Percentiles rank a stretch among this genome's conserved stretches.
Conservation (phyloP, 2,888 invertebrate species). For the Hirtodrosophila trivittata region DNA sequence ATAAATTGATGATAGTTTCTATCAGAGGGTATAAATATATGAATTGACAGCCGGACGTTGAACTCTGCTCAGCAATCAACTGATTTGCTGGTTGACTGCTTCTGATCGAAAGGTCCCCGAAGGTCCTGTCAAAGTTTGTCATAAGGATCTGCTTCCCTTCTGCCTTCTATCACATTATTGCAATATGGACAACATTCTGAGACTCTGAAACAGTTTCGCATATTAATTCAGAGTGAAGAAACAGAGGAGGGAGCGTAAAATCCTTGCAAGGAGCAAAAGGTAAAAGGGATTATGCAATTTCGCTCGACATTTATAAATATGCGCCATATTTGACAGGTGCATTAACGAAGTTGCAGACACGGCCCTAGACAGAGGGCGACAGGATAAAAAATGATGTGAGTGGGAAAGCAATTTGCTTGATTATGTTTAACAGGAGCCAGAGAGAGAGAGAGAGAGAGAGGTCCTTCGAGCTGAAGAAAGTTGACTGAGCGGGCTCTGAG, state of each 20-base stretch:
- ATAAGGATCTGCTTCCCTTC: no score
- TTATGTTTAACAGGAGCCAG: slow-evolving; percentile 71
- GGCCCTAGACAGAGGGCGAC: slow-evolving; percentile 19
- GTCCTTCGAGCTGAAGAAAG: not conserved
- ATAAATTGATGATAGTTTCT: slow-evolving; percentile 12
- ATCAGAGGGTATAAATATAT: slow-evolving; percentile 27
- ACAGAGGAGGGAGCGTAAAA: slow-evolving; percentile 22
- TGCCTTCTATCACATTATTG: no score
- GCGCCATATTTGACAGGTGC: slow-evolving; percentile 76
- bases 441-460: slow-evolving; percentile 6
- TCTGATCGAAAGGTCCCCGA: not conserved
- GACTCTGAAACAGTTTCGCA: slow-evolving; percentile 47
- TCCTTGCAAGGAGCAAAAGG: slow-evolving; percentile 39
- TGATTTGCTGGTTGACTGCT: slow-evolving; percentile 13
- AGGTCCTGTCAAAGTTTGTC: not conserved
- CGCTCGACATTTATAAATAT: slow-evolving; percentile 66
- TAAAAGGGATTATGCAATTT: slow-evolving; percentile 77
- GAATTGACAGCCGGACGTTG: no score
- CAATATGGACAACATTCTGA: no score
- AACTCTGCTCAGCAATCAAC: not conserved
- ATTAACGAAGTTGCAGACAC: slow-evolving; percentile 70
- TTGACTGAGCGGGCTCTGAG: not conserved
- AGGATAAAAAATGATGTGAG: slow-evolving; percentile 78
- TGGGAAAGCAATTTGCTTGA: slow-evolving; percentile 79
- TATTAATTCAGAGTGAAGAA: slow-evolving; percentile 46